A percentile compares a stretch with the other conserved stretches of the same genome.
Conservation (phyloP, 2,113 vertebrate species). For the Gallinago undulata region DNA sequence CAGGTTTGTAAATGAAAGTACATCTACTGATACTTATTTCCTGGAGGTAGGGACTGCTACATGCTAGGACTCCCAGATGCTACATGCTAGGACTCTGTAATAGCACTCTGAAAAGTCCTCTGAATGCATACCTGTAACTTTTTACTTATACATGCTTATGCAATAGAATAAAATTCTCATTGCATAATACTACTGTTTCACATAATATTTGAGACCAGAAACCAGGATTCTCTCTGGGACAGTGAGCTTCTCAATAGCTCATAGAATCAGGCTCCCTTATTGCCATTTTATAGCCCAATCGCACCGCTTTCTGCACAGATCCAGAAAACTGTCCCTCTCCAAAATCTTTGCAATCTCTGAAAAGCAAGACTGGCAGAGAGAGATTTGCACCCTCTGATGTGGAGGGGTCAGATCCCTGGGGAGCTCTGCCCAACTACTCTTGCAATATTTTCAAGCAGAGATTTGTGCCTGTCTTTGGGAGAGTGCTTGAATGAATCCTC, state of each 20-base stretch:
- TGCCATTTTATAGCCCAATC: neutral
- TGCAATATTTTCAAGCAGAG: neutral
- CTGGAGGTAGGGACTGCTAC: neutral
- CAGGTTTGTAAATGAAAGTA: neutral
- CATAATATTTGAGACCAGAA: neutral
- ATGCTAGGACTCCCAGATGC: neutral
- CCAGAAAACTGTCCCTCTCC: neutral
- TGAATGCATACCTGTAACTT: neutral
- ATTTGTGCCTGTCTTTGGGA: neutral
- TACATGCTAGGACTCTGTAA: neutral
- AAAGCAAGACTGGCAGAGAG: neutral
- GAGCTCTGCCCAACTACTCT: neutral
- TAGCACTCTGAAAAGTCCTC: neutral
- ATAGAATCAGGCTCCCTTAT: neutral
- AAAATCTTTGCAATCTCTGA: neutral
- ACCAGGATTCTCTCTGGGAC: neutral
- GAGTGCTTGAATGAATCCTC: neutral
- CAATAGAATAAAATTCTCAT: neutral
- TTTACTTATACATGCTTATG: neutral
- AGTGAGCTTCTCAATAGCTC: neutral
- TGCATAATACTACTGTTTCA: neutral
- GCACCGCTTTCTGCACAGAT: neutral
- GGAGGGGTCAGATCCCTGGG: neutral
- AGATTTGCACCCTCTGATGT: neutral
- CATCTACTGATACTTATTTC: neutral